Evolutionary conservation across 2,797 vertebrate species (phyloP).

Genomic region (Enteromius mattozi): DNA sequence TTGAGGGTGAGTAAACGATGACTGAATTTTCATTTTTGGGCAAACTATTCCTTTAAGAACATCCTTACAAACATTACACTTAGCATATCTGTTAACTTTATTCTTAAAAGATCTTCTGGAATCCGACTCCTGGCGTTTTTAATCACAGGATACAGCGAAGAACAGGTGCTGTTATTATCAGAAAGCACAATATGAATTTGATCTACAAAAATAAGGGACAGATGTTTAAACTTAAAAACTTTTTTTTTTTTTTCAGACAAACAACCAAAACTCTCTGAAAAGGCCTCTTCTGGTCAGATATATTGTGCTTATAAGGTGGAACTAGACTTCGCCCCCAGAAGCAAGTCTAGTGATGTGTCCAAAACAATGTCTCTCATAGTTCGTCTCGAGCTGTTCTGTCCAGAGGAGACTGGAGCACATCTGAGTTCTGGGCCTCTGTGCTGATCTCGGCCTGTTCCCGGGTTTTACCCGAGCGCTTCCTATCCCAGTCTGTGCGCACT

Average conservation of each 20-base stretch:
- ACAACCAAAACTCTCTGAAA: slow-evolving; percentile 19
- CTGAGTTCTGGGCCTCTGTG: slow-evolving; percentile 85
- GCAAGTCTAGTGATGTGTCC: slow-evolving; percentile 25
- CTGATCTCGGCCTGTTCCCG: slow-evolving; percentile 86
- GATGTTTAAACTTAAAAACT: slow-evolving; percentile 14
- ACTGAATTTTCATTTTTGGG: neutral
- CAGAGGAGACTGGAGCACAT: slow-evolving; percentile 87
- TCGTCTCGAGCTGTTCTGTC: slow-evolving; percentile 89
- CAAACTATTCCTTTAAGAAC: neutral
- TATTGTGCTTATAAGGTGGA: slow-evolving; percentile 28
- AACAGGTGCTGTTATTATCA: neutral
- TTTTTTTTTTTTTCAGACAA: neutral
- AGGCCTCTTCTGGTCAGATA: slow-evolving; percentile 48
- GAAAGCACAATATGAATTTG: neutral
- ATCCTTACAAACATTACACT: neutral
- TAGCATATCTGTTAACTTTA: neutral
- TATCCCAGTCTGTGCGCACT: slow-evolving; percentile 89
- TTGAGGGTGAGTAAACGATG: neutral
- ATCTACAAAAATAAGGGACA: slow-evolving; percentile 28
- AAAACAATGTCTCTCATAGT: slow-evolving; percentile 76
- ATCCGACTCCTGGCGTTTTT: neutral
- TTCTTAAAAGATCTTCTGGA: neutral
- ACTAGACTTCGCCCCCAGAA: slow-evolving; percentile 21
- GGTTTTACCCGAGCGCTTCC: slow-evolving; percentile 87
- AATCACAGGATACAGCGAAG: neutral